A percentile compares a stretch with the other conserved stretches of the same genome.
These are phyloP conservation scores for human (Homo sapiens) DNA, from an alignment of 2,113 vertebrate genomes.

Conservation along the genomic window GRCh38 chr2:189194001-189194500, in stretches of 20 bases:
- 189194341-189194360: not conserved
- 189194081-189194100: not conserved
- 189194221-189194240: not conserved
- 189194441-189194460: not conserved
- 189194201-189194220: not conserved
- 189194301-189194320: not conserved
- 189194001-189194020: conserved; percentile 2
- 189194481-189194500: not conserved
- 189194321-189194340: not conserved
- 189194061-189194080: not conserved
- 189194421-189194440: not conserved
- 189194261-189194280: not conserved
- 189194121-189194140: not conserved
- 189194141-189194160: not conserved
- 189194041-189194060: not conserved
- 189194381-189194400: not conserved
- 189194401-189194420: not conserved
- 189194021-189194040: not conserved
- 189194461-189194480: not conserved
- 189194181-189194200: not conserved
- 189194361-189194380: not conserved
- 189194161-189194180: not conserved
- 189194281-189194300: not conserved
- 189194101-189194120: not conserved
- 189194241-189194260: not conserved